phyloP scores from a whole-genome alignment of 2,113 vertebrate species.

The Desmodus rotundus region DNA sequence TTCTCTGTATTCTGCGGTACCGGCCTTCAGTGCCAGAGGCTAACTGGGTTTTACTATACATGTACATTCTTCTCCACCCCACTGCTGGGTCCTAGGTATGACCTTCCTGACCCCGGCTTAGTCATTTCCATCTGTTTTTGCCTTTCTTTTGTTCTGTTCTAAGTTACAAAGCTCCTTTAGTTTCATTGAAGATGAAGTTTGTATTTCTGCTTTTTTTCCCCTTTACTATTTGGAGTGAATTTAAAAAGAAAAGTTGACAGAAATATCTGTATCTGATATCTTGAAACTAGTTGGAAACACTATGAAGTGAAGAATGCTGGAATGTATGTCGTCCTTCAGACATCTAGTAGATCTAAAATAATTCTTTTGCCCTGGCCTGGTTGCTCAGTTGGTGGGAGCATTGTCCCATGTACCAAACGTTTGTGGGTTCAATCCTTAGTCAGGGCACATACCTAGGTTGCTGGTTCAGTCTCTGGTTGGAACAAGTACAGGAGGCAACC shows the following conservation, averaged over 20 bases:
- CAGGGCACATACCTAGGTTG: no score
- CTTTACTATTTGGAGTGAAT: background rate
- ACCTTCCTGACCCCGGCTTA: background rate
- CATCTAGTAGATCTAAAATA: background rate
- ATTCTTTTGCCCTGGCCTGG: no score
- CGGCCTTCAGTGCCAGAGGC: background rate
- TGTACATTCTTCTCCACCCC: background rate
- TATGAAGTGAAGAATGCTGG: background rate
- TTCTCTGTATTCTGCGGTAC: background rate
- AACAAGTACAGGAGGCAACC: no score
- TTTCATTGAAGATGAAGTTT: background rate
- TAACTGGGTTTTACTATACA: background rate
- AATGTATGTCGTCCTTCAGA: background rate
- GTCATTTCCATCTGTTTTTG: background rate
- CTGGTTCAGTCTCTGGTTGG: no score
- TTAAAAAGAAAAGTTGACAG: background rate
- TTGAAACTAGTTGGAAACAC: background rate
- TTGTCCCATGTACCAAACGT: no score
- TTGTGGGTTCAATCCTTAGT: no score
- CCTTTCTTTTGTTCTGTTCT: background rate
- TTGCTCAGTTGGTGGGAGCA: no score
- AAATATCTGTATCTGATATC: background rate
- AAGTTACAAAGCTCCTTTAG: background rate
- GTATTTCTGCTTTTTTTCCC: background rate
- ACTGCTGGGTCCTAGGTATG: background rate